Conservation (phyloP, 2,888 invertebrate genomes). For the Hydroisotoma schaefferi region DNA sequence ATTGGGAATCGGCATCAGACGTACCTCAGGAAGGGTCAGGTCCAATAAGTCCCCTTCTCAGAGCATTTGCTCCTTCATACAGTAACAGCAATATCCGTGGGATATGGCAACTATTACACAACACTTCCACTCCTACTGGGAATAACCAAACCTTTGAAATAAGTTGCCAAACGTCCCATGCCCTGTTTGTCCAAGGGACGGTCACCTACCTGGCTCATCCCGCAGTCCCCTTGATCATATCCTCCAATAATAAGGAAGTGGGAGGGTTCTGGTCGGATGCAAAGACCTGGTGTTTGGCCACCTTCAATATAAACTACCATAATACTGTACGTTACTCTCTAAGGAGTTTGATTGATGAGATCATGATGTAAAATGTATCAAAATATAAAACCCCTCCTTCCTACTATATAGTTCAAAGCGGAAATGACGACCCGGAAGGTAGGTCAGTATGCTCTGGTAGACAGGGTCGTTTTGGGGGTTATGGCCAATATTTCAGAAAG, state of each 20-base stretch:
- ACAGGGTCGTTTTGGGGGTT: conserved; percentile 29
- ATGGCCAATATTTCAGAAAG: conserved; percentile 23
- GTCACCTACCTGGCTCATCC: conserved; percentile 30
- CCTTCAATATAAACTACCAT: conserved; percentile 17
- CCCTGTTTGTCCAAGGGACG: conserved; percentile 26
- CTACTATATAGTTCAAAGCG: conserved; percentile 13
- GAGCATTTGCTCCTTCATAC: no score
- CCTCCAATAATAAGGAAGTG: conserved; percentile 12
- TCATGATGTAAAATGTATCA: no score
- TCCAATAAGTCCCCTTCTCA: no score
- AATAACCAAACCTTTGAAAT: no score
- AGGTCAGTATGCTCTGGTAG: conserved; percentile 30
- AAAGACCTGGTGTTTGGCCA: conserved; percentile 35
- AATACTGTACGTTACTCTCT: conserved; percentile 13
- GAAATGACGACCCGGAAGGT: conserved; percentile 13
- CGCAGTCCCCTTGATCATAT: conserved; percentile 20
- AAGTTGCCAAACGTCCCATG: no score
- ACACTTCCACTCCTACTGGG: no score
- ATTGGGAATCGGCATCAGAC: no score
- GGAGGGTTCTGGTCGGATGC: conserved; percentile 38
- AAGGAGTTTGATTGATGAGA: no score
- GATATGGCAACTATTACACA: no score
- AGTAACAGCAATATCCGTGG: no score
- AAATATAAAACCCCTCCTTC: background rate
- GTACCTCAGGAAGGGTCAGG: no score